A percentile compares a stretch with the other conserved stretches of the same genome.
Conservation (phyloP, 2,113 vertebrate species). For the Rattus rattus region DNA sequence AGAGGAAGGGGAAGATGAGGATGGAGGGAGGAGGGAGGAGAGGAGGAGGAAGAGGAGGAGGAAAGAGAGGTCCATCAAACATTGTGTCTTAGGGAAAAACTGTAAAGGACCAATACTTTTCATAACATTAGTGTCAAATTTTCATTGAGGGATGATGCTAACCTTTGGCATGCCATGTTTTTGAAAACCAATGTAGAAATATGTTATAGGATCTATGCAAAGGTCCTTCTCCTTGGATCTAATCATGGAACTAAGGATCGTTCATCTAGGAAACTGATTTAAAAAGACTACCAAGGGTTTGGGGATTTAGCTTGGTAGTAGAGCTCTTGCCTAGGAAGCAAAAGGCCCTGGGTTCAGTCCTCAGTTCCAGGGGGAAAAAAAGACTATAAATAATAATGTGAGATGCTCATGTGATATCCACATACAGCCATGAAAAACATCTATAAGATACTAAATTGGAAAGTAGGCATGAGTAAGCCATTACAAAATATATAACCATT, state of each 20-base stretch:
- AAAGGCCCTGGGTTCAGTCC: no score
- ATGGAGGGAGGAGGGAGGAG: no score
- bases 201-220: neutral
- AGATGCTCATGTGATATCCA: slow-evolving; percentile 3
- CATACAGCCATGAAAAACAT: neutral
- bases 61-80: neutral
- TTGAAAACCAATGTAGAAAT: slow-evolving; percentile 4
- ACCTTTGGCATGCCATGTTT: neutral
- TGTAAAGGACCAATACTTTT: neutral
- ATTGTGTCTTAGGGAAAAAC: neutral
- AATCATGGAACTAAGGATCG: neutral
- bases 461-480: slow-evolving; percentile 23
- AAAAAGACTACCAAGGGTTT: neutral
- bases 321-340: no score
- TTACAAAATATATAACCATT: neutral
- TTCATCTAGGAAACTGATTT: neutral
- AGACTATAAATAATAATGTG: neutral
- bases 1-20: no score
- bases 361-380: no score
- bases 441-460: neutral
- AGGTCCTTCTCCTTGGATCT: neutral
- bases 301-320: no score
- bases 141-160: neutral
- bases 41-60: neutral
- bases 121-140: neutral